Conservation (phyloP, 1,140 invertebrate genomes). For the Copidosoma floridanum region DNA sequence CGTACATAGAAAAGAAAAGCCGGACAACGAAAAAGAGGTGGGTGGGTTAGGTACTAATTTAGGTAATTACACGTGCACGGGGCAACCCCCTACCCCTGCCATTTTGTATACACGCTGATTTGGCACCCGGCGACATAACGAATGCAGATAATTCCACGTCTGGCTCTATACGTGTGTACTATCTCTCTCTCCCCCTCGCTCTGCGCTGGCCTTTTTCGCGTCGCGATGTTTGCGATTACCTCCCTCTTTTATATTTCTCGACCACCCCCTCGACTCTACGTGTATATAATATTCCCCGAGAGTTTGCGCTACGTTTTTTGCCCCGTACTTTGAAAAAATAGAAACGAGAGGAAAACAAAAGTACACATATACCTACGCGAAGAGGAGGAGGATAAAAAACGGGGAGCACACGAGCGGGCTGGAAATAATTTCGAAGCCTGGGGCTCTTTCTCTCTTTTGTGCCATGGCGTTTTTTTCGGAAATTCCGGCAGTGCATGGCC, state of each 20-base stretch:
- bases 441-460: too few relatives aligned
- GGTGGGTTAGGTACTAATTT: constrained; percentile 22
- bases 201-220: constrained; percentile 13
- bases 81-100: constrained; percentile 3
- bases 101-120: constrained; percentile 19
- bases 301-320: not conserved
- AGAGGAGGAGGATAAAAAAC: too few relatives aligned
- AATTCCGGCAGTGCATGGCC: too few relatives aligned
- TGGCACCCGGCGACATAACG: constrained; percentile 13
- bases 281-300: too few relatives aligned
- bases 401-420: not conserved
- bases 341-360: not conserved
- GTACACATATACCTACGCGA: too few relatives aligned
- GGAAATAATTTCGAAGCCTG: constrained; percentile 17
- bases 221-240: constrained; percentile 26
- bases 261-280: not conserved
- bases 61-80: constrained; percentile 25
- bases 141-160: constrained; percentile 25
- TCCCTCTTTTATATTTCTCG: constrained; percentile 1
- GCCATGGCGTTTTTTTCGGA: not conserved
- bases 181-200: too few relatives aligned
- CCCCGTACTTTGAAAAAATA: not conserved
- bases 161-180: too few relatives aligned
- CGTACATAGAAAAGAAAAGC: not conserved
- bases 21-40: not conserved